Base-by-base conservation (phyloP, 2,888 invertebrate species). In the Abrostola tripartita region DNA sequence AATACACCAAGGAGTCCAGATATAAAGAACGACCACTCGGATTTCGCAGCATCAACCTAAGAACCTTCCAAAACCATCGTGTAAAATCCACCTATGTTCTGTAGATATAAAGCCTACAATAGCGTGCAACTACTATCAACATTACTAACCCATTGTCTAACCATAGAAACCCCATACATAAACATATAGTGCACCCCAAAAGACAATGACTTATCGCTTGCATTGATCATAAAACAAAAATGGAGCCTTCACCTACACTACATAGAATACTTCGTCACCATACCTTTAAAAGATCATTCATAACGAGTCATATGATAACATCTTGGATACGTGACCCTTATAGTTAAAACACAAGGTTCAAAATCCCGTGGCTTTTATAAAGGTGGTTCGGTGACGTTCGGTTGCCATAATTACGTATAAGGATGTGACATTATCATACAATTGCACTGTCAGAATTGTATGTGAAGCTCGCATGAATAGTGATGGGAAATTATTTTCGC, bases 391-490 rank as follows among this genome's bases (percentile, higher is more conserved):
- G 82, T 93, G 92, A 92, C 93, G 93, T 89, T 74, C 76, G 81
- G 75, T 81, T 73, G 62, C 93, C 92, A 92, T 93, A 91, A 87
- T 84, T 84, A 71, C 88, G 77, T 85, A 89, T 90, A 92, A 88
- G 92, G 92, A 83, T 74, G 78, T 82, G 77, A 78, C 83, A 93
- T 93, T 94, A 94, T 90, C 93, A 94, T 93, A 94, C 94, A 94
- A 94, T 93, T 85, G 91, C 82, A 67, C 58, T 59, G 84, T 69
- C 70, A 88, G 86, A 81, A 75, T 68, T 71, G 60, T 81, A 69
- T 81, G 74, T 74, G 52, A 70, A 49, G 64, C 66, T 65, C 61
- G 67, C 50, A 63, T 52, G 37, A 65, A 65, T 84, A 82, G 84
- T 81, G 85, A 76, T 79, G 85, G 56, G 81, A 59, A 47, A 58